These are phyloP conservation scores for Scaptomyza flava DNA, from an alignment of 2,888 invertebrate genomes.

Conservation along the genomic window DNA sequence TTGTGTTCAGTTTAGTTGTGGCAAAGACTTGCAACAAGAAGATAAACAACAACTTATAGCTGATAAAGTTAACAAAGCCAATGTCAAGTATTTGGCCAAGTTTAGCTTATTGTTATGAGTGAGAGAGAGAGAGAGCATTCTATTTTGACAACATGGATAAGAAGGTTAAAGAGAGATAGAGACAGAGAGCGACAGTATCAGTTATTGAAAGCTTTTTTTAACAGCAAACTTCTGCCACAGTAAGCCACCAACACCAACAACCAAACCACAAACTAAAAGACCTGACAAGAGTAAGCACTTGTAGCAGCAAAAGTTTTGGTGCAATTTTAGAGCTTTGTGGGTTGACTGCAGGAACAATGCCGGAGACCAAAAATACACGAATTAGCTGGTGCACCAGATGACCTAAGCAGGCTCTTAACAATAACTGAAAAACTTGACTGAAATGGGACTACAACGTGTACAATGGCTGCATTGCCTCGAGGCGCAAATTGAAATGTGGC, in stretches of 20 bases:
- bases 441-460: constrained; percentile 32
- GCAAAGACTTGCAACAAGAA: constrained; percentile 7
- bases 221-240: constrained; percentile 24
- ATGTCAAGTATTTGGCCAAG: constrained; percentile 44
- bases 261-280: constrained; percentile 1
- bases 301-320: constrained; percentile 36
- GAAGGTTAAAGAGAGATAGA: neutral
- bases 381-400: constrained; percentile 29
- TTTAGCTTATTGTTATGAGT: constrained; percentile 62
- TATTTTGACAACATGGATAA: constrained; percentile 34
- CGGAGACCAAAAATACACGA: constrained; percentile 31
- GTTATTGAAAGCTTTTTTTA: constrained; percentile 48
- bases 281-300: constrained; percentile 11
- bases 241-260: constrained; percentile 3
- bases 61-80: constrained; percentile 54
- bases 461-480: neutral
- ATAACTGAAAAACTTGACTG: constrained; percentile 11
- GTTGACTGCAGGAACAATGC: constrained; percentile 9
- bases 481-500: neutral
- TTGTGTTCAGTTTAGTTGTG: neutral
- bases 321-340: constrained; percentile 22
- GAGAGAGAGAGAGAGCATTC: neutral
- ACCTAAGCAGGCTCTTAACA: constrained; percentile 3
- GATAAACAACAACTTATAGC: constrained; percentile 25
- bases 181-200: constrained; percentile 46